phyloP scores from a whole-genome alignment of 2,888 invertebrate species.

The Vandiemenella viatica region DNA sequence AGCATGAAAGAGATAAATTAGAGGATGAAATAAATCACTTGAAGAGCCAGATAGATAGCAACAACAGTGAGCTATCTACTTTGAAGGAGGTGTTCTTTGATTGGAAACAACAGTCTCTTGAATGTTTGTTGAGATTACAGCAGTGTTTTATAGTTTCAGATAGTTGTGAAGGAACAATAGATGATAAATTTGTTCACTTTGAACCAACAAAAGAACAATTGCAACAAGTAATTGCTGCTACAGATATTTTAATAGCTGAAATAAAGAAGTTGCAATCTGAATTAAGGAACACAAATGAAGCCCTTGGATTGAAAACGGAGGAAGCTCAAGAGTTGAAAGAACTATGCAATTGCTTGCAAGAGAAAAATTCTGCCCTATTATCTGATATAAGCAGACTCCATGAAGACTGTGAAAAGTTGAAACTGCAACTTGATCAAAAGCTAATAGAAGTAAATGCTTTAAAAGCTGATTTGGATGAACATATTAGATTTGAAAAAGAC shows the following conservation, averaged over 20 bases:
- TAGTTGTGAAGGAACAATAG: background rate
- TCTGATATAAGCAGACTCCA: background rate
- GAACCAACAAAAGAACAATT: background rate
- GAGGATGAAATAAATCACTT: background rate
- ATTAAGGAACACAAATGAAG: background rate
- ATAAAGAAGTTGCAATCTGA: background rate
- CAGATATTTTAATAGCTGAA: background rate
- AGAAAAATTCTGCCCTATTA: background rate
- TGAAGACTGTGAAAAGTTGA: background rate
- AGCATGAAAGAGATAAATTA: background rate
- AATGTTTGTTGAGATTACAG: background rate
- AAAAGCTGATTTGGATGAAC: background rate
- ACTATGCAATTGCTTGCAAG: background rate
- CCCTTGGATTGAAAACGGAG: background rate
- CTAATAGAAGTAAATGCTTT: background rate
- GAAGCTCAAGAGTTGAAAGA: background rate
- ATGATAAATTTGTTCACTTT: background rate
- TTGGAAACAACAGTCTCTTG: background rate
- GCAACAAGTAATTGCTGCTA: background rate
- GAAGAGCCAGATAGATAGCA: background rate
- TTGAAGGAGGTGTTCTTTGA: background rate
- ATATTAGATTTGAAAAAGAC: background rate
- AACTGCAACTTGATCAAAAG: background rate
- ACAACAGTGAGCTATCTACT: background rate
- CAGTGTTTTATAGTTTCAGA: background rate